A percentile compares a stretch with the other conserved stretches of the same genome.
These are phyloP conservation scores for Drosophila greeni DNA, from an alignment of 2,888 invertebrate species.

Conservation along the genomic window DNA sequence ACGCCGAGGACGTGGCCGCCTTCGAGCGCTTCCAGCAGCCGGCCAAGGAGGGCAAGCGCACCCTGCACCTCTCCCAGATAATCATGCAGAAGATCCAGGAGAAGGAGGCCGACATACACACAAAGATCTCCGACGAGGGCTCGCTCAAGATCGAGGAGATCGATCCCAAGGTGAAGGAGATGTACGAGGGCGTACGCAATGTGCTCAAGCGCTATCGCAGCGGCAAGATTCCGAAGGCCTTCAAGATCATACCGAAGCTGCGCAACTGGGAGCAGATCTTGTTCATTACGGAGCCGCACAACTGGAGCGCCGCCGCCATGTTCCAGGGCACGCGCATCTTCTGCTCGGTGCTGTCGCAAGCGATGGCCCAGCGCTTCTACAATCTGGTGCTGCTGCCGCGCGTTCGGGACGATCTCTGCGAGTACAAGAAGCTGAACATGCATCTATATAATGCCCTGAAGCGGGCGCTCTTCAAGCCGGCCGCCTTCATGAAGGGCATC, in stretches of 20 bases:
- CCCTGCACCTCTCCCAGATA: slow-evolving; percentile 91
- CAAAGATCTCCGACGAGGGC: slow-evolving; percentile 88
- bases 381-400: slow-evolving; percentile 95
- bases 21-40: slow-evolving; percentile 85
- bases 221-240: slow-evolving; percentile 98
- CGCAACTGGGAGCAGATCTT: slow-evolving; percentile 96
- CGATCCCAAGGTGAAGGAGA: slow-evolving; percentile 88
- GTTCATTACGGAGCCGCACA: slow-evolving; percentile 92
- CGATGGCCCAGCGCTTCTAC: slow-evolving; percentile 97
- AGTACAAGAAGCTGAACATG: slow-evolving; percentile 96
- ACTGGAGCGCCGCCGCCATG: slow-evolving; percentile 98
- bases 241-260: slow-evolving; percentile 95
- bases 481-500: slow-evolving; percentile 97
- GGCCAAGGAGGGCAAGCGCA: slow-evolving; percentile 80
- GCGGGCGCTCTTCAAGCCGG: slow-evolving; percentile 97
- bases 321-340: slow-evolving; percentile 92
- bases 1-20: slow-evolving; percentile 93
- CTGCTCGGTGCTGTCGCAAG: slow-evolving; percentile 96
- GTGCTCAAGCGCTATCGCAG: slow-evolving; percentile 93
- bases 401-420: slow-evolving; percentile 95
- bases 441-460: slow-evolving; percentile 96
- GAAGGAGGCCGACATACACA: slow-evolving; percentile 92
- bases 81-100: slow-evolving; percentile 95
- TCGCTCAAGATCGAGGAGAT: slow-evolving; percentile 88
- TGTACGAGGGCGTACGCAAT: slow-evolving; percentile 94